Conservation (phyloP, 2,113 vertebrate genomes). For the Xenus cinereus region DNA sequence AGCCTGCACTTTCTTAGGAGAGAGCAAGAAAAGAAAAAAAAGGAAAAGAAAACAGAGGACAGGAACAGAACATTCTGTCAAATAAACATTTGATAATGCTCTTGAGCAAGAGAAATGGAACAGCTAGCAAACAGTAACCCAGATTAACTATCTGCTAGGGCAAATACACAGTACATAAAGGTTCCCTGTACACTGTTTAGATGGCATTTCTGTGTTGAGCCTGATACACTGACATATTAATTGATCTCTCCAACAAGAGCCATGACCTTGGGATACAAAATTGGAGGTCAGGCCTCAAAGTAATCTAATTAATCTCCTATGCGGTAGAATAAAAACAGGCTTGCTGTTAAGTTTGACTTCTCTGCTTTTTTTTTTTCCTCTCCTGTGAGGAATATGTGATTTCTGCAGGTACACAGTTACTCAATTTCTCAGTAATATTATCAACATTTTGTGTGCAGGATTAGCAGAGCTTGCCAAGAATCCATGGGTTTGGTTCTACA, state of each 20-base stretch:
- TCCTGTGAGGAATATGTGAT: background rate
- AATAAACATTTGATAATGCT: slow-evolving; percentile 17
- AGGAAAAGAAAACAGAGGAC: background rate
- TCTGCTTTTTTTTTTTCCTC: background rate
- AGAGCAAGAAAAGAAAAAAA: background rate
- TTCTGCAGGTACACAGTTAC: background rate
- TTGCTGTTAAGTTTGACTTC: background rate
- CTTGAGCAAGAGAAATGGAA: slow-evolving; percentile 26
- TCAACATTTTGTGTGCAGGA: background rate
- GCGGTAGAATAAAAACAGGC: background rate
- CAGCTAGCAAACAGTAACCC: background rate
- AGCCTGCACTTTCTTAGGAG: background rate
- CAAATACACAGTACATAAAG: background rate
- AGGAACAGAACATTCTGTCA: slow-evolving; percentile 19
- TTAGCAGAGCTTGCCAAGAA: background rate
- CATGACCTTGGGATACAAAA: background rate
- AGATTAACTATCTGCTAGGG: slow-evolving; percentile 19
- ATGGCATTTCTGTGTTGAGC: background rate
- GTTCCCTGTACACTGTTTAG: background rate
- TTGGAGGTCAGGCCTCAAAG: background rate
- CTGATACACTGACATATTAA: background rate
- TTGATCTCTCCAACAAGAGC: background rate
- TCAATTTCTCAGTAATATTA: background rate
- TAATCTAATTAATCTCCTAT: background rate
- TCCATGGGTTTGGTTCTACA: background rate